Percentiles rank a stretch among this genome's conserved stretches.
Conservation (phyloP, 2,888 invertebrate genomes). For the Acanthosepion pharaonis region DNA sequence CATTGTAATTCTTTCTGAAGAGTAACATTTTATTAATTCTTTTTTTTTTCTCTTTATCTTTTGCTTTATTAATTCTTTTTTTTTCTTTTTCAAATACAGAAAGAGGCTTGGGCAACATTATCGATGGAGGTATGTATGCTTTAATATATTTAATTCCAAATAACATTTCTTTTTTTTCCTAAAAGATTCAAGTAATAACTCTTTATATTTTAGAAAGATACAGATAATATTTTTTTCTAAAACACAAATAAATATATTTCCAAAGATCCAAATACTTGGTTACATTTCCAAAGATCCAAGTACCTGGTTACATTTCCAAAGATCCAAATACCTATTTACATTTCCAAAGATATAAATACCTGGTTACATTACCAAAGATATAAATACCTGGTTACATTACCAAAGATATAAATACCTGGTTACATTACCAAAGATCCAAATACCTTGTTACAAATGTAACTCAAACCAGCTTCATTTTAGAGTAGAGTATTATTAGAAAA, state of each 20-base stretch:
- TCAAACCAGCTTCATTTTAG: too few relatives aligned
- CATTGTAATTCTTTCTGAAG: too few relatives aligned
- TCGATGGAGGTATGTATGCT: neutral
- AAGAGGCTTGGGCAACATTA: conserved; percentile 35
- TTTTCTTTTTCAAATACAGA: neutral
- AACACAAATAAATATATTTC: neutral
- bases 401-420: neutral
- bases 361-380: too few relatives aligned
- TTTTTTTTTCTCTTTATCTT: neutral
- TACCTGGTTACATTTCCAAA: neutral
- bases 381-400: neutral
- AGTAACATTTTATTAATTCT: neutral
- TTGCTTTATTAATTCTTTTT: too few relatives aligned
- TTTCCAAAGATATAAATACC: neutral
- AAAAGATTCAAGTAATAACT: too few relatives aligned
- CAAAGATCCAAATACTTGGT: neutral
- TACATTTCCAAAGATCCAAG: neutral
- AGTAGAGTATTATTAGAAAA: too few relatives aligned
- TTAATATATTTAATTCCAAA: neutral
- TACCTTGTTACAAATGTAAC: too few relatives aligned
- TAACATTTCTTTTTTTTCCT: too few relatives aligned
- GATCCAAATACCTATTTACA: neutral
- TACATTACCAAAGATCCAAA: neutral
- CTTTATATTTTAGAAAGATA: too few relatives aligned
- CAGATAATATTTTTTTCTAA: neutral